Evolutionary conservation across 2,797 vertebrate genomes (phyloP).

Genomic region (Cirrhinus molitorella): DNA sequence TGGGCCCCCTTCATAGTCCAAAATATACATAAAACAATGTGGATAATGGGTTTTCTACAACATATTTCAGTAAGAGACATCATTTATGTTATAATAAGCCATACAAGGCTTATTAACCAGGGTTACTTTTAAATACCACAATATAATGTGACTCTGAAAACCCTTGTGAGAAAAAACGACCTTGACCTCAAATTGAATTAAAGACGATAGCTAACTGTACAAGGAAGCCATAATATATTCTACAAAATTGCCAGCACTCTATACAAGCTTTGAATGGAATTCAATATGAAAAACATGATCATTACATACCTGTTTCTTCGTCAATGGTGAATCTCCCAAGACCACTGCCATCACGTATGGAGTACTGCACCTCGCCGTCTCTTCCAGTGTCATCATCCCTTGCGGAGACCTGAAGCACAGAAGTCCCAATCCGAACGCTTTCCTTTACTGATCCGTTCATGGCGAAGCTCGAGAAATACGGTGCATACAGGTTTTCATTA

Average conservation of each 20-base stretch:
- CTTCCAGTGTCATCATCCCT: slow-evolving; percentile 90
- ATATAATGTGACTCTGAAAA: background rate
- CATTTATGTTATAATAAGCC: too few relatives aligned
- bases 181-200: background rate
- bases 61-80: too few relatives aligned
- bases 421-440: slow-evolving; percentile 90
- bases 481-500: slow-evolving; percentile 94
- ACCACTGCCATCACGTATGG: slow-evolving; percentile 93
- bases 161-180: background rate
- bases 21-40: too few relatives aligned
- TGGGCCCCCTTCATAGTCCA: too few relatives aligned
- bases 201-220: background rate
- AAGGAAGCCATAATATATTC: background rate
- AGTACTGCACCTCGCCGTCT: slow-evolving; percentile 96
- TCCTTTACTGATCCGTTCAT: slow-evolving; percentile 90
- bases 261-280: slow-evolving; percentile 4
- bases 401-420: slow-evolving; percentile 89
- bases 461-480: slow-evolving; percentile 92
- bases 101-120: too few relatives aligned
- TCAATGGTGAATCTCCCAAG: slow-evolving; percentile 94
- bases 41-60: too few relatives aligned
- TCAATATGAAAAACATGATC: slow-evolving; percentile 5
- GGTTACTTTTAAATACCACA: background rate
- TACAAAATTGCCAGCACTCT: background rate
- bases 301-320: slow-evolving; percentile 90